These are phyloP conservation scores for Tamandua tetradactyla DNA, from an alignment of 2,797 vertebrate genomes.

Conservation along the genomic window DNA sequence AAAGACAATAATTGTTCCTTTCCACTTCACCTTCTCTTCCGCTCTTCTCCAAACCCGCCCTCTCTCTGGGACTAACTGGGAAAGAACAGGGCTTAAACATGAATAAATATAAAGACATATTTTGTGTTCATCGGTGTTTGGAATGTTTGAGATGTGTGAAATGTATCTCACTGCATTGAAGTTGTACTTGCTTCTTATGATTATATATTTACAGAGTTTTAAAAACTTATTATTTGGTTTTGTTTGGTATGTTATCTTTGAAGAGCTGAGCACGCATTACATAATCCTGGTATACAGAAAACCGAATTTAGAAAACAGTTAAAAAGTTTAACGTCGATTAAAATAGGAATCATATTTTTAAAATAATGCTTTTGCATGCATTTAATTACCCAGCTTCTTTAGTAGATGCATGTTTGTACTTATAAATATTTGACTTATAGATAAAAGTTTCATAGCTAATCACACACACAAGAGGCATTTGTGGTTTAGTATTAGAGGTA, in stretches of 20 bases:
- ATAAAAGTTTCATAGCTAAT: not conserved
- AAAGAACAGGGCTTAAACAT: not conserved
- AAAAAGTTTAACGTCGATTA: not conserved
- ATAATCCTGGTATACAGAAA: not conserved
- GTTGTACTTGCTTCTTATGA: conserved; percentile 4
- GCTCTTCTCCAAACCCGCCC: not conserved
- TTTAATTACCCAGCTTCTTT: conserved; percentile 30
- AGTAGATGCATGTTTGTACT: not conserved
- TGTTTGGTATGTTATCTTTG: conserved; percentile 42
- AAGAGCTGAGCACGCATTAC: conserved; percentile 3
- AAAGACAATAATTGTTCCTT: not conserved
- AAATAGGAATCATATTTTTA: conserved; percentile 18
- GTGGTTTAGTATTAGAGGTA: not conserved
- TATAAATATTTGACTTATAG: conserved; percentile 36
- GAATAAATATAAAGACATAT: not conserved
- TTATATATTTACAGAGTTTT: not conserved
- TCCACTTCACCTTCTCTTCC: not conserved
- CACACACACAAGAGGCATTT: not conserved
- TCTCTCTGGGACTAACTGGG: not conserved
- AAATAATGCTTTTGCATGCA: not conserved
- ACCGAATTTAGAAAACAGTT: conserved; percentile 21
- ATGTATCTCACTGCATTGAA: not conserved
- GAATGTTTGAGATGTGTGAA: not conserved
- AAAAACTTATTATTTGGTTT: not conserved
- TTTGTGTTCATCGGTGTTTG: not conserved